Evolutionary conservation across 2,113 vertebrate genomes (phyloP).

Genomic region (Campylorhamphus procurvoides): DNA sequence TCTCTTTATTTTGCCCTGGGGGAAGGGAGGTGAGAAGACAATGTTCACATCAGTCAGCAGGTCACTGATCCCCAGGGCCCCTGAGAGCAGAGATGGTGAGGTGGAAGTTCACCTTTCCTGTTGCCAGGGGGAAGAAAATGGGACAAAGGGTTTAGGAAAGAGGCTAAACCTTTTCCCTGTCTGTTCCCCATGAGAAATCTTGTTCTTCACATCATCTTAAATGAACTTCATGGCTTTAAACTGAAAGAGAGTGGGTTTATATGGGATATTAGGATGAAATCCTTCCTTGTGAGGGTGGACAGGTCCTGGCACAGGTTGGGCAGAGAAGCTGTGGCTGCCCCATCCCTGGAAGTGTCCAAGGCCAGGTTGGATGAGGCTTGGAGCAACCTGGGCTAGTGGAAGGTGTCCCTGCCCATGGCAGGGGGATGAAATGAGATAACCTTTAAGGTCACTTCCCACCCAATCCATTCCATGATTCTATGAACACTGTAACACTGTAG

Average conservation of each 20-base stretch:
- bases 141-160: neutral
- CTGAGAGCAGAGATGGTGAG: neutral
- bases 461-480: neutral
- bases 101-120: neutral
- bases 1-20: neutral
- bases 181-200: neutral
- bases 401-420: neutral
- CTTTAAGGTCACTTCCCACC: neutral
- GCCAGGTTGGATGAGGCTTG: neutral
- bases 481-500: neutral
- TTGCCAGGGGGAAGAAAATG: neutral
- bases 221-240: neutral
- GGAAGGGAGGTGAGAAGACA: neutral
- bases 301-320: neutral
- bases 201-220: neutral
- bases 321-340: neutral
- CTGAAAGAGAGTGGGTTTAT: neutral
- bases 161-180: neutral
- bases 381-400: neutral
- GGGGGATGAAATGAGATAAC: neutral
- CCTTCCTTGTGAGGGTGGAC: neutral
- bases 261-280: neutral
- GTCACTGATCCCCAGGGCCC: neutral
- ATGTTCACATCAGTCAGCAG: neutral
- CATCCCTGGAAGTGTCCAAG: neutral